Base-by-base conservation (phyloP, 1,140 invertebrate species). In the Eupeodes corollae region DNA sequence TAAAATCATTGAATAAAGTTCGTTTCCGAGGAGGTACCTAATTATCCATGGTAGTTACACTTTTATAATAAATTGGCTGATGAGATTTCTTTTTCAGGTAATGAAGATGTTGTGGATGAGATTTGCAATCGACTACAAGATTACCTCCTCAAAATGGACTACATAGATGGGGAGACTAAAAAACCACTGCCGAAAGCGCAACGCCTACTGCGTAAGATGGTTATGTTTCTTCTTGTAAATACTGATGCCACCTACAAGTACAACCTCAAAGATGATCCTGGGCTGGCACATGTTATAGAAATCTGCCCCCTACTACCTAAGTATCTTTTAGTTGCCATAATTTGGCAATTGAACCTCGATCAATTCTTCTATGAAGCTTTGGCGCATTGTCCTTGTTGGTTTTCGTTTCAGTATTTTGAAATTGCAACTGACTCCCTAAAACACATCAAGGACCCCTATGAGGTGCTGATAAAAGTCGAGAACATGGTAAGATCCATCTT, bases 191-290 rank as follows among this genome's bases (percentile, higher is more conserved):
- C 16, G 11, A 30, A 48, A 32, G 41, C 42, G 9, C 19, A 46
- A 14, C 32, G 40, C 19, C 44, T 48, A 15, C 14, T 57, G 6
- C 45, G 53, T 1, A 57, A 55, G 47, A 48, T 57, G 3, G 30
- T 46, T 16, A 49, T 55, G 18, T 55, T 53, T 32, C 26, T 57
- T 3, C 39, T 57, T 35, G 15, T 51, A 1, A 57, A 57, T 38
- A 55, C 53, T 13, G 55, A 56, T 33, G 39, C 47, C 6, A 50
- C 52, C 2, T 52, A 42, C 30, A 56, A 56, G 37, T 54, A 50
- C 33, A 44, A 52, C 49, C 37, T 54, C 8, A 44, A 39, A 31
- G 42, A 41, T 11, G 52, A 55, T 47, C n/a, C 19, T 18, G n/a
- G 44, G 5, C 16, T 57, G 2, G 48, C 37, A 5, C 53, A 57